Evolutionary conservation across 2,888 invertebrate genomes (phyloP), one percentile per base, ranked within the genome.

Genomic region (Dinocampus coccinellae): DNA sequence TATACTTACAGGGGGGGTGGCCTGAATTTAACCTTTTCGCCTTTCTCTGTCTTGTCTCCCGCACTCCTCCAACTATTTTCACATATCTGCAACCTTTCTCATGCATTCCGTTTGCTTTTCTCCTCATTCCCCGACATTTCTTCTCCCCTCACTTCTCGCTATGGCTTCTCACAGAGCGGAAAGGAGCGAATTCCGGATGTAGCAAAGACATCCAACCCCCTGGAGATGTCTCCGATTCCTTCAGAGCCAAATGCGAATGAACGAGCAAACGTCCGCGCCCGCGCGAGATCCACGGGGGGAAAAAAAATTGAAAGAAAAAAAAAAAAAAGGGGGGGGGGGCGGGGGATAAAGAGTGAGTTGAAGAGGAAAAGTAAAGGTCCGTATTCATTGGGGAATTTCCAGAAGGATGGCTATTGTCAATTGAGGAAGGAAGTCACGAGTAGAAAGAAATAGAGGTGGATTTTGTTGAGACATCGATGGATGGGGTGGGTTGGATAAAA

Each of bases 1-100:
- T 82, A 80, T 81, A 81, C 80, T 82, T 80, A 81, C 81, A 80
- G 80, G 81, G 80, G 80, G 81, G 81, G 75, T 84, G 84, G 82
- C 83, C 82, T 83, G 81, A 83, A 84, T 84, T 83, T 81, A 83
- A 81, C 82, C 82, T 79, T 79, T 77, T 69, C 16, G 77, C 70
- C 64, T 69, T 70, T 71, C 72, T 63, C 73, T 47, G 7, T 47
- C 52, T 24, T 53, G 67, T 9, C 55, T 34, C 26, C n/a, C 34
- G 13, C 65, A 6, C 64, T 10, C 42, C 64, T 33, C 58, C 57
- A 16, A 33, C 67, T 66, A 24, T 60, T 36, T 16, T 11, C 52
- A 29, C 61, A 29, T 24, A 24, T 47, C 60, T 61, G 16, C 67
- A 52, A 26, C 57, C 52, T 42, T 53, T 70, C 57, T 57, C 62